phyloP scores from a whole-genome alignment of 2,797 vertebrate species.

The Nasua narica region DNA sequence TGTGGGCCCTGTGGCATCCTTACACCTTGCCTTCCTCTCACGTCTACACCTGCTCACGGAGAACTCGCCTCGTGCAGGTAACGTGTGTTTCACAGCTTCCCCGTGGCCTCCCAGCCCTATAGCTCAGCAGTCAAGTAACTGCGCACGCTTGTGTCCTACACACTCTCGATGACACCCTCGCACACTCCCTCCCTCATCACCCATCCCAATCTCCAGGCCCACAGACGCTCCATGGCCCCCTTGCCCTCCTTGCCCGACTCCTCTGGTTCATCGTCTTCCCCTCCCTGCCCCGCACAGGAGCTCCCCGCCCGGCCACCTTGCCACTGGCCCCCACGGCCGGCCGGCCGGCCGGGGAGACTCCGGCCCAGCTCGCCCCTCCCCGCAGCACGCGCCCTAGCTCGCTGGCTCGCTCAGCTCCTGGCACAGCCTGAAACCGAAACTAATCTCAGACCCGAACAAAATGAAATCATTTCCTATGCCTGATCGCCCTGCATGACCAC shows the following conservation, averaged over 20 bases:
- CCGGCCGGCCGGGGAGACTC: background rate
- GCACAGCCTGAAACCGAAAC: slow-evolving; percentile 68
- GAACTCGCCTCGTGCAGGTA: background rate
- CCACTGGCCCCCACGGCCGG: background rate
- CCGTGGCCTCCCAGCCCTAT: background rate
- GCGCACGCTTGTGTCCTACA: background rate
- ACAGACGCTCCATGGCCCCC: background rate
- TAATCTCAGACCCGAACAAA: slow-evolving; percentile 51
- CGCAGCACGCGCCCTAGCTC: background rate
- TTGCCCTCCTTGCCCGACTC: background rate
- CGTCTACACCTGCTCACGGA: background rate
- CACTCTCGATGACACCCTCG: background rate
- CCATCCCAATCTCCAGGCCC: background rate
- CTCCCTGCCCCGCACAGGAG: background rate
- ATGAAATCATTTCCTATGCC: slow-evolving; percentile 53
- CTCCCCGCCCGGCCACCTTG: background rate
- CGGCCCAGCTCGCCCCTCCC: background rate
- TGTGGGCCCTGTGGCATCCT: background rate
- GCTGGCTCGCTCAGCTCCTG: background rate
- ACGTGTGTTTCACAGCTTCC: background rate
- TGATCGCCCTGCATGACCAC: slow-evolving; percentile 12
- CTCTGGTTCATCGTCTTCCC: background rate
- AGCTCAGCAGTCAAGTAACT: background rate
- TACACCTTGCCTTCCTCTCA: background rate
- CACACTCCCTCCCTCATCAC: background rate